Evolutionary conservation across 2,888 invertebrate species (phyloP).

Genomic region (Rhagophthalmus giganteus): DNA sequence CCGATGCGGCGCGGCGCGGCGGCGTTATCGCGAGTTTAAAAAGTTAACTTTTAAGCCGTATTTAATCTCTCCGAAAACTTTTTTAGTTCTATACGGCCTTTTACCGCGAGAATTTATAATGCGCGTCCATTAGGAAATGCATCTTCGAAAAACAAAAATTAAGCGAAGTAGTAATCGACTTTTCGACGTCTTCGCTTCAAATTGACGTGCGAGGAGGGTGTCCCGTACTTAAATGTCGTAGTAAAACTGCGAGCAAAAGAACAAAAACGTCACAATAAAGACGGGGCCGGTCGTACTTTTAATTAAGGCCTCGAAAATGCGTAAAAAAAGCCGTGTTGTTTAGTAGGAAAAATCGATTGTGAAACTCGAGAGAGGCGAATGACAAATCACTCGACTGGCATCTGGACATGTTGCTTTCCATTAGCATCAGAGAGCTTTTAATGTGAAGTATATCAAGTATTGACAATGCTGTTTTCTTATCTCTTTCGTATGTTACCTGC

Average conservation of each 20-base stretch:
- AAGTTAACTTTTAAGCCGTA: too few relatives aligned
- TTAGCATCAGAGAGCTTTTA: slow-evolving; percentile 49
- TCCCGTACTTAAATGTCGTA: not conserved
- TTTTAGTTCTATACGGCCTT: too few relatives aligned
- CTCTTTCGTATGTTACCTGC: slow-evolving; percentile 45
- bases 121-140: too few relatives aligned
- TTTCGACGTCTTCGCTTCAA: not conserved
- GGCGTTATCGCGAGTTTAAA: too few relatives aligned
- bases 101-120: too few relatives aligned
- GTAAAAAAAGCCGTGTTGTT: not conserved
- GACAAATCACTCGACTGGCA: slow-evolving; percentile 36
- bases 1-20: too few relatives aligned
- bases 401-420: slow-evolving; percentile 43
- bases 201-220: too few relatives aligned
- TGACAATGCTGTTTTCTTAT: slow-evolving; percentile 47
- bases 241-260: slow-evolving; percentile 1
- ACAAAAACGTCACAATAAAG: too few relatives aligned
- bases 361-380: slow-evolving; percentile 15
- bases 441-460: slow-evolving; percentile 43
- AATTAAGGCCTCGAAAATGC: too few relatives aligned
- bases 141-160: too few relatives aligned
- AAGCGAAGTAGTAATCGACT: not conserved
- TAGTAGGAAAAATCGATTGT: slow-evolving; percentile 23
- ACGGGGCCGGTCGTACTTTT: too few relatives aligned
- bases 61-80: too few relatives aligned